These are phyloP conservation scores for Tethya wilhelma DNA, from an alignment of 37 sponge, comb jelly and placozoan species.

Conservation along the genomic window DNA sequence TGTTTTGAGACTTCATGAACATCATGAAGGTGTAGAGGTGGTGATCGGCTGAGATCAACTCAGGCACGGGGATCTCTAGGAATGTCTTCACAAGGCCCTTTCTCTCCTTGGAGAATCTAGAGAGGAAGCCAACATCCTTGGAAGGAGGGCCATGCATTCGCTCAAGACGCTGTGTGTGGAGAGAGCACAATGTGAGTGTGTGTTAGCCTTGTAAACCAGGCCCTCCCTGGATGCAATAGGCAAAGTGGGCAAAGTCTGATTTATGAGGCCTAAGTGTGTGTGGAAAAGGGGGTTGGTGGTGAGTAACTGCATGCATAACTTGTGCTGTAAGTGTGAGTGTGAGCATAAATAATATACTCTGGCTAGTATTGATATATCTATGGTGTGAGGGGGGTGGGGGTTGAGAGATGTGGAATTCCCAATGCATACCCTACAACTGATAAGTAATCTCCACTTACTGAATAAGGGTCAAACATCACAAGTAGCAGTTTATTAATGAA, in stretches of 20 bases:
- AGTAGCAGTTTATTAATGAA: conserved; percentile 59
- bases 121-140: conserved; percentile 22
- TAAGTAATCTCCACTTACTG: conserved; percentile 69
- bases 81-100: neutral
- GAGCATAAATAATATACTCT: too few relatives aligned
- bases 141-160: conserved; percentile 14
- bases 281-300: too few relatives aligned
- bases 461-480: conserved; percentile 48
- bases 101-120: neutral
- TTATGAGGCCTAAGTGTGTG: too few relatives aligned
- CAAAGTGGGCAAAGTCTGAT: too few relatives aligned
- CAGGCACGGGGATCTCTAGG: conserved; percentile 14
- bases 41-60: conserved; percentile 10
- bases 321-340: too few relatives aligned
- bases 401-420: too few relatives aligned
- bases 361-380: too few relatives aligned
- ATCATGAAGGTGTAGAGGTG: conserved; percentile 68
- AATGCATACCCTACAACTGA: too few relatives aligned
- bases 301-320: too few relatives aligned
- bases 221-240: neutral
- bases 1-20: conserved; percentile 53
- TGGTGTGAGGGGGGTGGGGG: too few relatives aligned
- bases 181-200: neutral
- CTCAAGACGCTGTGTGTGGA: conserved; percentile 6
- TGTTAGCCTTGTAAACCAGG: too few relatives aligned